Base-by-base conservation (phyloP, 2,113 vertebrate genomes). In the Octodon degus region DNA sequence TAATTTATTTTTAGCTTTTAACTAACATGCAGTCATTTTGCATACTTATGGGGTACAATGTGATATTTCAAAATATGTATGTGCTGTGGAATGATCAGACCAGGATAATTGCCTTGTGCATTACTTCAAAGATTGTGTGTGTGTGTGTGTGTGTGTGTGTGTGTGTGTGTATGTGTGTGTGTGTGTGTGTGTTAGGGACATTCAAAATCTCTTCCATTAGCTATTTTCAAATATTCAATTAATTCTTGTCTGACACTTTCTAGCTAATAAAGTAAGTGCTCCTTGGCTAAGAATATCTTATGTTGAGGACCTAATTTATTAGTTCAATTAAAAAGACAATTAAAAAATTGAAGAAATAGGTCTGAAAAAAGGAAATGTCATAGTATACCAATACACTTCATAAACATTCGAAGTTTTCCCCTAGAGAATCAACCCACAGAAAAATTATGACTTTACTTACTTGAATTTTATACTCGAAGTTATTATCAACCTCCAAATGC, bases 401-500 rank as follows among this genome's bases (percentile, higher is more conserved):
- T n/a, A 50, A 94, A 88, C 0, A 4, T 83, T 87, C 60, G 63
- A 62, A 70, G 62, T 96, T 95, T 94, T 32, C 30, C 80, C 37
- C 43, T 81, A 16, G 1, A 90, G 63, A 92, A 47, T 90, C 30
- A 58, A 88, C 14, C 14, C 65, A 82, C 5, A 94, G 55, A 74
- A 94, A 93, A 81, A 79, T 7, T 30, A 40, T 85, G 2, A 14
- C 76, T 84, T 96, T 63, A 62, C 83, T 89, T 79, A n/a, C 25
- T 47, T 68, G 22, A 87, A 84, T 93, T 96, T 76, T 77, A 9
- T 82, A 70, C 63, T 74, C n/a, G 77, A 65, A 68, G 12, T 65
- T 86, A 82, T 77, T 93, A 70, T 62, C 50, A 88, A 89, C 25
- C 53, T 95, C 93, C 84, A 95, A 83, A 89, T 47, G 37, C 32